Evolutionary conservation across 2,113 vertebrate genomes (phyloP).

Genomic region (Probosciger aterrimus): DNA sequence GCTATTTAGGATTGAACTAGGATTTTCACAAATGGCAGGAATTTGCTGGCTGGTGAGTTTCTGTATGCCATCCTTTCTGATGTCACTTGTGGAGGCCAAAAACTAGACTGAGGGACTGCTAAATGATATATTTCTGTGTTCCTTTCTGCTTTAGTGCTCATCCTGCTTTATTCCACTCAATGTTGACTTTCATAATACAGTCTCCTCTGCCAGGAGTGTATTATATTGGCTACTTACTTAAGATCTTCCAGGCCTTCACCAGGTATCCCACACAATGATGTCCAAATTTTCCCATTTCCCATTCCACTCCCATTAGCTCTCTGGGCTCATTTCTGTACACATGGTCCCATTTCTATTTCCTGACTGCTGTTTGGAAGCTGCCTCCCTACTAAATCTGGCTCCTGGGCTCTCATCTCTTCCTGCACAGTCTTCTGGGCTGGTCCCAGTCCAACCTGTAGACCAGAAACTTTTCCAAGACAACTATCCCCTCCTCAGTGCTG

Average conservation of each 20-base stretch:
- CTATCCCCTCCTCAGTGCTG: neutral
- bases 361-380: neutral
- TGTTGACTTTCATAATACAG: neutral
- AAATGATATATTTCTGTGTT: neutral
- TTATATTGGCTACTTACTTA: neutral
- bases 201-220: neutral
- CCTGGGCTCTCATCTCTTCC: neutral
- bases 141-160: neutral
- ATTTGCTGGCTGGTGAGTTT: neutral
- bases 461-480: neutral
- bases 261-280: neutral
- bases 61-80: neutral
- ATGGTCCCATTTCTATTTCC: slow-evolving; percentile 2
- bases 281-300: neutral
- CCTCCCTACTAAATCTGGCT: neutral
- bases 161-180: neutral
- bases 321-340: neutral
- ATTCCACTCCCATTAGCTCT: neutral
- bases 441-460: neutral
- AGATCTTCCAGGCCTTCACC: neutral
- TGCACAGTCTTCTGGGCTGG: neutral
- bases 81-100: neutral
- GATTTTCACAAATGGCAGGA: neutral
- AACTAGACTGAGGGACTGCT: neutral
- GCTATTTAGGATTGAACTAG: neutral